These are phyloP conservation scores for Gallinago undulata DNA, from an alignment of 2,113 vertebrate genomes.

Conservation along the genomic window DNA sequence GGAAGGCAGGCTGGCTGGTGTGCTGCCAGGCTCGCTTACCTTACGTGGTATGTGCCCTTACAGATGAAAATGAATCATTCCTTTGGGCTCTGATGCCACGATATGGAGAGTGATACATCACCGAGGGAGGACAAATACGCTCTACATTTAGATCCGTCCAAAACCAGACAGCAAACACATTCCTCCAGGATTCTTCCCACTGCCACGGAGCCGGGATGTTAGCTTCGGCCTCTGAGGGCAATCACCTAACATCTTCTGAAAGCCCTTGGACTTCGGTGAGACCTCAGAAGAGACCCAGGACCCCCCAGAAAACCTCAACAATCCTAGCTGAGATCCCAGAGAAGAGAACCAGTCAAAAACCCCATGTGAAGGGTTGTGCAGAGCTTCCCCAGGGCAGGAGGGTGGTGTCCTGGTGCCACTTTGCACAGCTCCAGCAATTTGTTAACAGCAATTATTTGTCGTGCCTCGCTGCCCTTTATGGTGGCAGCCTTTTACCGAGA, in stretches of 20 bases:
- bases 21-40: neutral
- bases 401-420: neutral
- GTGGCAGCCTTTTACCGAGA: neutral
- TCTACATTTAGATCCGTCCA: neutral
- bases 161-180: neutral
- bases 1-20: neutral
- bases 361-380: accelerated
- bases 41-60: neutral
- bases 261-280: neutral
- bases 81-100: neutral
- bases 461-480: neutral
- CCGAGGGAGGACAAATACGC: neutral
- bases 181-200: neutral
- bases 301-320: neutral
- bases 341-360: neutral
- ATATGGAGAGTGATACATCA: neutral
- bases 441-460: conserved; percentile 31
- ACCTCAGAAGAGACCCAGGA: neutral
- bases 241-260: neutral
- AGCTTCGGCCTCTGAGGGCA: neutral
- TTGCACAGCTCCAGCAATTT: conserved; percentile 38
- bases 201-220: accelerated
- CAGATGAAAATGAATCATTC: neutral
- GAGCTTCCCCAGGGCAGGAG: neutral
- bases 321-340: neutral